A percentile compares a stretch with the other conserved stretches of the same genome.
phyloP scores from a whole-genome alignment of 1,140 invertebrate genomes.

The Spodoptera frugiperda region DNA sequence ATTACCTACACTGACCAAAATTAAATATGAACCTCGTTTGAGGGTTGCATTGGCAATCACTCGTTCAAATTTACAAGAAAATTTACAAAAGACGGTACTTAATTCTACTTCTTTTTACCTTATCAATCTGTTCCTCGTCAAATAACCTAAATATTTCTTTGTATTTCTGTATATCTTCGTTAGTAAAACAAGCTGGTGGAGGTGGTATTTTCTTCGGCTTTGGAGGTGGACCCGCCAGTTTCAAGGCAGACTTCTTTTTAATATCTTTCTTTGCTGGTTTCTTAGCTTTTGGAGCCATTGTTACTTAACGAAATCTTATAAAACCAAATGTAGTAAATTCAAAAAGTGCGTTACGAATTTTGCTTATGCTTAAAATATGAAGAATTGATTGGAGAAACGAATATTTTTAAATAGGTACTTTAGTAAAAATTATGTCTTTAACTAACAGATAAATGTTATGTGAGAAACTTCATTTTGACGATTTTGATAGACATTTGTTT shows the following conservation, averaged over 20 bases:
- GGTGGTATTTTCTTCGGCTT: slow-evolving; percentile 79
- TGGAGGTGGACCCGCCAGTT: slow-evolving; percentile 64
- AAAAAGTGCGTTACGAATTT: background rate
- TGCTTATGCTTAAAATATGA: background rate
- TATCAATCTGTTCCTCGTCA: slow-evolving; percentile 79
- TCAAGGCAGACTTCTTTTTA: slow-evolving; percentile 48
- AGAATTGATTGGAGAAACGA: background rate
- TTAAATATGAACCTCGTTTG: too few species aligned
- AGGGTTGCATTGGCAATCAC: too few species aligned
- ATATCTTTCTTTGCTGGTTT: slow-evolving; percentile 62
- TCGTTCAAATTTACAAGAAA: too few species aligned
- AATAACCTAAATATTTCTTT: slow-evolving; percentile 74
- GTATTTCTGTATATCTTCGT: slow-evolving; percentile 71
- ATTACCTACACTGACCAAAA: too few species aligned
- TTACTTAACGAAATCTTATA: background rate
- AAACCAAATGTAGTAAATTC: background rate
- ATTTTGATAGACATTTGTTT: background rate
- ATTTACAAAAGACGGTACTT: too few species aligned
- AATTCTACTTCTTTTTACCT: slow-evolving; percentile 56
- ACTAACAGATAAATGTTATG: background rate
- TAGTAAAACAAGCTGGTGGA: slow-evolving; percentile 73
- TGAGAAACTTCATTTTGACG: background rate
- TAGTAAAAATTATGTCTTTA: background rate
- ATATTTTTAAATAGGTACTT: background rate
- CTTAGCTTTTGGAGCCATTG: slow-evolving; percentile 50